Base-by-base conservation (phyloP, 2,797 vertebrate species). In the Alectoris magna region DNA sequence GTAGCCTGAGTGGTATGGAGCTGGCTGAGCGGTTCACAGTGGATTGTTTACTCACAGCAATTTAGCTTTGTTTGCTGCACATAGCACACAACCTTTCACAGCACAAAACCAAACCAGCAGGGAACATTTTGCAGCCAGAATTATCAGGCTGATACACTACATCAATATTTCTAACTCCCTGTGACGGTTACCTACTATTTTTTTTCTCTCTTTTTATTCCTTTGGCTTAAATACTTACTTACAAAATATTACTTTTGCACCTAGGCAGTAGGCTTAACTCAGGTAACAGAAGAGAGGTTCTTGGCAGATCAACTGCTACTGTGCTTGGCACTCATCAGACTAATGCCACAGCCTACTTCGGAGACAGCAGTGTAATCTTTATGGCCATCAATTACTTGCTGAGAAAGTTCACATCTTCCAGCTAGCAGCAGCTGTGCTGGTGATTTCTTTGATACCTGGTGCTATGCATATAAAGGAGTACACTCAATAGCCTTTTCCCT, bases 281-380 rank as follows among this genome's bases (percentile, higher is more conserved):
- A 88, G 56, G 73, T 67, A 85, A 87, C 1, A 66, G 81, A 62
- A 59, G 39, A 83, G 26, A 85, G 2, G 5, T 48, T 91, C 70
- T 63, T 83, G 69, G 84, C 46, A 60, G 26, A 70, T 16, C 67
- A 85, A 22, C 70, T 85, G 63, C 87, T 80, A 66, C 81, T 67
- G 62, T 59, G 41, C 70, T 91, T 83, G 82, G 67, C 67, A 75
- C 46, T 63, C 92, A 93, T 88, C 87, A 73, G 68, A 74, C 81
- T 79, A 91, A 84, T 60, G 70, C 60, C 86, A 92, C 77, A 44
- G 86, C 66, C 48, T 69, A 55, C 82, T 88, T 86, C 8, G 38
- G 60, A 84, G 60, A 55, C 53, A 68, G 41, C 73, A 76, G 38
- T 23, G 77, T 73, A 82, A 88, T 79, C 89, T 79, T 84, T 73